phyloP scores from a whole-genome alignment of 2,113 vertebrate species.

The Petaurus breviceps region DNA sequence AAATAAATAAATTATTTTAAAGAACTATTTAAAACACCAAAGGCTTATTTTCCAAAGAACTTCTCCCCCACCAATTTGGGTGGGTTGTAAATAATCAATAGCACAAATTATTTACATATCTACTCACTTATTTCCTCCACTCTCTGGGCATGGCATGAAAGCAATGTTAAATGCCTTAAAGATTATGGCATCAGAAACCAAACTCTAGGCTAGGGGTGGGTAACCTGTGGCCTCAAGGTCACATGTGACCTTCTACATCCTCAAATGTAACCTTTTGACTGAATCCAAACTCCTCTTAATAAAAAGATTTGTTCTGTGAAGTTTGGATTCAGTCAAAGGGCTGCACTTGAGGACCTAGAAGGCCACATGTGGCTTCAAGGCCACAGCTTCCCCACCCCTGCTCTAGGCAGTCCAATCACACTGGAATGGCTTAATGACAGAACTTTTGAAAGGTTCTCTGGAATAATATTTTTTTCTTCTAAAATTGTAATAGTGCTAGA shows the following conservation, averaged over 20 bases:
- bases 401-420: background rate
- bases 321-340: too few species aligned
- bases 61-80: background rate
- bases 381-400: too few species aligned
- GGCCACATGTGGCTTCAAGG: too few species aligned
- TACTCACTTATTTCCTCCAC: background rate
- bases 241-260: too few species aligned
- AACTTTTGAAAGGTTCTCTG: background rate
- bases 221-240: too few species aligned
- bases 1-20: background rate
- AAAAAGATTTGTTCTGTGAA: too few species aligned
- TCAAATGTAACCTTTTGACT: too few species aligned
- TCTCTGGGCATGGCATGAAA: background rate
- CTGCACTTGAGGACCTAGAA: too few species aligned
- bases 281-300: too few species aligned
- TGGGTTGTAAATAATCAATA: background rate
- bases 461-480: background rate
- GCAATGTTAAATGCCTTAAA: background rate
- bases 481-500: background rate
- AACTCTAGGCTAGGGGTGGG: background rate
- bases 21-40: background rate
- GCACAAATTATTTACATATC: background rate
- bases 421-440: background rate
- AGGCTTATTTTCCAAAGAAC: background rate
- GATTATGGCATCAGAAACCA: background rate